Percentiles rank a stretch among this genome's conserved stretches.
Conservation (phyloP, 2,797 vertebrate genomes). For the Manis javanica region DNA sequence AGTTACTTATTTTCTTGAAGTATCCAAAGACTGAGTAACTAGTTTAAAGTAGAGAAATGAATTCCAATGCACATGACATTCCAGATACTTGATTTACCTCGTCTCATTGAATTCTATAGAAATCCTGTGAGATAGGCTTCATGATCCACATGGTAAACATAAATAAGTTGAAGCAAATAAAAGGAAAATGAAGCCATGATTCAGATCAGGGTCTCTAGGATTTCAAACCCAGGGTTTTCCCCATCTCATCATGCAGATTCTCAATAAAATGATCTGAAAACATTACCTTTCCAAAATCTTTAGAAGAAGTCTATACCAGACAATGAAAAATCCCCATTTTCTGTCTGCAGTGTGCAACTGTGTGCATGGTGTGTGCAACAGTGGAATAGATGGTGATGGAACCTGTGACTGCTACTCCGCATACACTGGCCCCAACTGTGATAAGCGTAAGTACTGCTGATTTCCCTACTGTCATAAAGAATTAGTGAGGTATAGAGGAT, state of each 20-base stretch:
- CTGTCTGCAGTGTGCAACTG: conserved; percentile 90
- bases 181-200: not conserved
- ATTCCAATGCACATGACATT: not conserved
- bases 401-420: conserved; percentile 92
- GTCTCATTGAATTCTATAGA: not conserved
- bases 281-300: not conserved
- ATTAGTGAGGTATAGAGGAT: not conserved
- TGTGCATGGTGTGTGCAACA: conserved; percentile 92
- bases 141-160: not conserved
- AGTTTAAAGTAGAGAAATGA: not conserved
- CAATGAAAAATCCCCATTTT: not conserved
- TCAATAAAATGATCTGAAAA: not conserved
- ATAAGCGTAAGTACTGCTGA: conserved; percentile 87
- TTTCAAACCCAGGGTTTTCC: not conserved
- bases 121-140: not conserved
- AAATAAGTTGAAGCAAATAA: not conserved
- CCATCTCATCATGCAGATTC: not conserved
- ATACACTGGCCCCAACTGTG: conserved; percentile 91
- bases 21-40: not conserved
- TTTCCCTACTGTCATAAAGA: not conserved
- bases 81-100: not conserved
- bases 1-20: not conserved
- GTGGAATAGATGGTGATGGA: conserved; percentile 90
- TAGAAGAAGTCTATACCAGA: not conserved
- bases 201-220: not conserved